Percentiles rank a stretch among this genome's conserved stretches.
phyloP scores from a whole-genome alignment of 1,140 invertebrate species.

The Steinernema khuongi region DNA sequence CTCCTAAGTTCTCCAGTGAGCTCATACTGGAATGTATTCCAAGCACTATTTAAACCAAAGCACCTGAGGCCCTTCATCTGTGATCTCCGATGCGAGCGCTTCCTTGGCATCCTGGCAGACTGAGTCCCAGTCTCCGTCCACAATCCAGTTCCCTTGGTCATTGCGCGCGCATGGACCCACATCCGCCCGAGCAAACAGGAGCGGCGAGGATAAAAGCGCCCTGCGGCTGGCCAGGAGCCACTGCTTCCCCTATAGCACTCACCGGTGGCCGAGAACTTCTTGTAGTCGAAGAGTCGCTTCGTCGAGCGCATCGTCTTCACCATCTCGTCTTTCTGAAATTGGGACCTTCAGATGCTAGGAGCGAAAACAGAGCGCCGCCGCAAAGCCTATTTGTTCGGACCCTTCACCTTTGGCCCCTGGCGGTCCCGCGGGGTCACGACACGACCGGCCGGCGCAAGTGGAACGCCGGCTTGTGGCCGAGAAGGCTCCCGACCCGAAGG shows the following conservation, averaged over 20 bases:
- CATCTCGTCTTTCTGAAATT: background rate
- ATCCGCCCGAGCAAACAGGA: constrained; percentile 1
- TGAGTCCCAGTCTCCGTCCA: background rate
- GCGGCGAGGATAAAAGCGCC: background rate
- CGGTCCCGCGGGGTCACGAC: constrained; percentile 7
- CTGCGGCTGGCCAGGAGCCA: background rate
- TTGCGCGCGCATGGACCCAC: background rate
- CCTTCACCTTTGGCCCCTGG: background rate
- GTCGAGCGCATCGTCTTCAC: constrained; percentile 14
- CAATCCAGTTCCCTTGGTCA: background rate
- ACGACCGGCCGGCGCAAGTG: constrained; percentile 2
- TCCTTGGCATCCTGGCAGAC: background rate
- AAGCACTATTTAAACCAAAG: no score
- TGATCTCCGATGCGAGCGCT: no score
- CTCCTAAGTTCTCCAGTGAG: no score
- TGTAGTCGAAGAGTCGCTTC: constrained; percentile 1
- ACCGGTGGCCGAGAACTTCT: constrained; percentile 12
- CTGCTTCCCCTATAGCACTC: background rate
- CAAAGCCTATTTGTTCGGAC: background rate
- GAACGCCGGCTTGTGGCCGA: constrained; percentile 6
- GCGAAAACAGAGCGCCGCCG: background rate
- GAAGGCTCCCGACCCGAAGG: background rate
- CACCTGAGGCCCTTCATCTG: no score
- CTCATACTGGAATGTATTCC: no score
- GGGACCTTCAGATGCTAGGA: background rate